These are phyloP conservation scores for Xylota segnis DNA, from an alignment of 2,888 invertebrate genomes.

Conservation along the genomic window DNA sequence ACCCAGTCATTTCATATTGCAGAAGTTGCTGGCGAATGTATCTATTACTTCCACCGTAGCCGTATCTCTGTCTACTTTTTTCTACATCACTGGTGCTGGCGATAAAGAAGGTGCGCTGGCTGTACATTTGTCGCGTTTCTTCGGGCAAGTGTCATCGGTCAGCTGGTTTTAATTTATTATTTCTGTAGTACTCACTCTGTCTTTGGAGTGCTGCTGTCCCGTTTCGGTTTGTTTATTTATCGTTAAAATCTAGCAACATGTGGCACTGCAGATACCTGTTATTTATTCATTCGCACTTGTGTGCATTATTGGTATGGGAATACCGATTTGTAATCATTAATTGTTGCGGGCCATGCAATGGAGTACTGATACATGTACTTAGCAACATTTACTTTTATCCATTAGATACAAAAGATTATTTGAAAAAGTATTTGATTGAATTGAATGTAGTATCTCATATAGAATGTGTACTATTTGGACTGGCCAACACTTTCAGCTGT, in stretches of 20 bases:
- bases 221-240: slow-evolving; percentile 65
- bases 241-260: slow-evolving; percentile 46
- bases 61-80: slow-evolving; percentile 30
- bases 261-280: slow-evolving; percentile 3
- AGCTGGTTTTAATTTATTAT: slow-evolving; percentile 56
- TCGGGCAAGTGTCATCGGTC: slow-evolving; percentile 65
- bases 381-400: too few species aligned
- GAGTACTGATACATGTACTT: background rate
- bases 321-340: background rate
- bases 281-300: slow-evolving; percentile 10
- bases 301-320: background rate
- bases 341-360: background rate
- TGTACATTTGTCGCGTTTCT: slow-evolving; percentile 8
- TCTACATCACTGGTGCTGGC: background rate
- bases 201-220: slow-evolving; percentile 13
- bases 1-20: slow-evolving; percentile 25
- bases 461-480: too few species aligned
- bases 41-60: background rate
- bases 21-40: slow-evolving; percentile 43
- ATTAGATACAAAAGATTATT: too few species aligned
- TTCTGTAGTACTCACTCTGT: slow-evolving; percentile 15
- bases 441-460: too few species aligned
- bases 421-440: too few species aligned
- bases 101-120: slow-evolving; percentile 23
- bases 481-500: too few species aligned